Base-by-base conservation (phyloP, 2,888 invertebrate species). In the Cheilosia soror region DNA sequence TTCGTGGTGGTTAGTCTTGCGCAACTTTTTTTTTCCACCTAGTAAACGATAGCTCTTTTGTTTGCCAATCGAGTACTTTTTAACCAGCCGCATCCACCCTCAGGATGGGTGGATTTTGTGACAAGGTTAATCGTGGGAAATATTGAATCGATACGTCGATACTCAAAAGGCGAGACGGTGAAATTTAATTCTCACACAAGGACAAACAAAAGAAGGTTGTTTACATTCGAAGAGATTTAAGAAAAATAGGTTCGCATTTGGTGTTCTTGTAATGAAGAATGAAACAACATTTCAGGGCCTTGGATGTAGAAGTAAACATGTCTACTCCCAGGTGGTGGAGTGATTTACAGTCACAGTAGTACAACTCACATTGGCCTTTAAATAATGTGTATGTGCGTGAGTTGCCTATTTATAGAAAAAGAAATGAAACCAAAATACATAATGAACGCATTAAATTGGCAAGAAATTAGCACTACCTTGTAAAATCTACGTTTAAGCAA, bases 111-210 rank as follows among this genome's bases (percentile, higher is more conserved):
- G 20, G 25, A n/a, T 55, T 63, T 63, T 13, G 63, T 31, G 40
- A 13, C 57, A 69, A 69, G 69, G 69, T 69, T 53, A 66, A n/a
- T 27, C 29, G 53, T 53, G 66, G 40, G 15, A 42, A 65, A 49
- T 63, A 49, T 63, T 1, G 5, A 13, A 49, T 63, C 37, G 11
- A 37, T 37, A 11, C 11, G 2, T 31, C 4, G 20, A 40, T 40
- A 40, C 25, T 5, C 27, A 27, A 53, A 15, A 15, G 20, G 9
- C 51, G 13, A 68, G 40, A 55, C 53, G 29, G 15, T 68, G 31
- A 44, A 44, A 42, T 68, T 13, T 42, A 69, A 57, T 68, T 44
- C 29, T 33, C 40, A 15, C 25, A 31, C 31, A 42, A 55, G 66
- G 66, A 15, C 66, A 68, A 68, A 68, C 42, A 53, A 55, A 29